These are phyloP conservation scores for Mus minutoides DNA, from an alignment of 2,797 vertebrate genomes.

Conservation along the genomic window DNA sequence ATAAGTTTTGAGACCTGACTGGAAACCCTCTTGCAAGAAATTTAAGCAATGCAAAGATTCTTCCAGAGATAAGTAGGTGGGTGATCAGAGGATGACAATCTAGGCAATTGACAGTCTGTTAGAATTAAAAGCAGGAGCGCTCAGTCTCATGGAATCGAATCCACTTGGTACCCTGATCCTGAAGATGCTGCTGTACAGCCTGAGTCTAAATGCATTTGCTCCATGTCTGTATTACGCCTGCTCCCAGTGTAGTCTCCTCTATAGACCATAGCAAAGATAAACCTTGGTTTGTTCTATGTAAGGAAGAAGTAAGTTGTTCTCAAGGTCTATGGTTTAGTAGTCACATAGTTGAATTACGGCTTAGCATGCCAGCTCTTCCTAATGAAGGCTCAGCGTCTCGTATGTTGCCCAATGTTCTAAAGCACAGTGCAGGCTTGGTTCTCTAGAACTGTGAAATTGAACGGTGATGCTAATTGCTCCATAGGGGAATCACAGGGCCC, in stretches of 20 bases:
- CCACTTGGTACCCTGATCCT: not conserved
- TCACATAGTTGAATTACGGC: not conserved
- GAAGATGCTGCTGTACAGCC: not conserved
- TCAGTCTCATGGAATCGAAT: not conserved
- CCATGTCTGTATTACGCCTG: not conserved
- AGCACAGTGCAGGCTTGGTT: not conserved
- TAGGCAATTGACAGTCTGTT: not conserved
- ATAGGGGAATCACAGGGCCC: not conserved
- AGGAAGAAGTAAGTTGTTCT: not conserved
- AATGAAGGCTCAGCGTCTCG: not conserved
- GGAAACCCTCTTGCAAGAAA: not conserved
- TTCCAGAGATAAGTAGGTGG: not conserved
- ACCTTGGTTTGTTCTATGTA: not conserved
- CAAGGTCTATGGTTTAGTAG: not conserved
- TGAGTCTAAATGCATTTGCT: not conserved
- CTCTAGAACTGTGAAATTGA: not conserved
- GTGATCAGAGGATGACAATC: not conserved
- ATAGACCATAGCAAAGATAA: not conserved
- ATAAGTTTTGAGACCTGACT: not conserved
- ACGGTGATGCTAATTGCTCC: not conserved
- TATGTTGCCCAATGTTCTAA: not conserved
- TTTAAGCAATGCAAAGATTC: not conserved
- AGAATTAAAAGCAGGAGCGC: slow-evolving; percentile 7
- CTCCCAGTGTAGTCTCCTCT: not conserved
- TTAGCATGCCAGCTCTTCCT: not conserved